Percentiles rank a stretch among this genome's conserved stretches.
These are phyloP conservation scores for Chascanopsetta lugubris DNA, from an alignment of 2,113 vertebrate species.

Conservation along the genomic window DNA sequence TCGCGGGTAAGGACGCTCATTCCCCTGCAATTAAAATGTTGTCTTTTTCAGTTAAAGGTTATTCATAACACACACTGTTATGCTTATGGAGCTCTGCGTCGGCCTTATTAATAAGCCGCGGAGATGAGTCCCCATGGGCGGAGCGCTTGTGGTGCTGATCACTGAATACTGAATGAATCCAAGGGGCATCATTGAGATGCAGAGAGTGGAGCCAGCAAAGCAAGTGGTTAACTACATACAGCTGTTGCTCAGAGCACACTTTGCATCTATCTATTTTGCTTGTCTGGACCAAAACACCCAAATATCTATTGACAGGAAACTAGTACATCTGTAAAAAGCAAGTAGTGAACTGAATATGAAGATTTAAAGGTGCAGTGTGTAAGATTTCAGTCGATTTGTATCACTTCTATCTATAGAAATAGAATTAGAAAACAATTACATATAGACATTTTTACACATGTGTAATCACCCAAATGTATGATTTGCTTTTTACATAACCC, in stretches of 20 bases:
- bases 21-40: slow-evolving; percentile 38
- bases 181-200: slow-evolving; percentile 41
- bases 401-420: too few relatives aligned
- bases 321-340: too few relatives aligned
- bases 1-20: slow-evolving; percentile 10
- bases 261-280: slow-evolving; percentile 54
- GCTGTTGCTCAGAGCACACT: slow-evolving; percentile 26
- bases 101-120: slow-evolving; percentile 32
- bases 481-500: too few relatives aligned
- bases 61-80: slow-evolving; percentile 28
- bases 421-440: too few relatives aligned
- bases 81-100: slow-evolving; percentile 16
- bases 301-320: neutral
- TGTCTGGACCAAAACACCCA: slow-evolving; percentile 37
- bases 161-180: slow-evolving; percentile 37
- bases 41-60: slow-evolving; percentile 44
- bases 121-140: slow-evolving; percentile 30
- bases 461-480: too few relatives aligned
- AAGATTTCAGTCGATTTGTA: too few relatives aligned
- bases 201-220: slow-evolving; percentile 16
- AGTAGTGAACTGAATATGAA: too few relatives aligned
- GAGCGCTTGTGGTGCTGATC: slow-evolving; percentile 6
- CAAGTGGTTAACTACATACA: slow-evolving; percentile 10
- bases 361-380: too few relatives aligned
- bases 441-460: too few relatives aligned